Base-by-base conservation (phyloP, 2,888 invertebrate genomes). In the Polylopha cassiicola region DNA sequence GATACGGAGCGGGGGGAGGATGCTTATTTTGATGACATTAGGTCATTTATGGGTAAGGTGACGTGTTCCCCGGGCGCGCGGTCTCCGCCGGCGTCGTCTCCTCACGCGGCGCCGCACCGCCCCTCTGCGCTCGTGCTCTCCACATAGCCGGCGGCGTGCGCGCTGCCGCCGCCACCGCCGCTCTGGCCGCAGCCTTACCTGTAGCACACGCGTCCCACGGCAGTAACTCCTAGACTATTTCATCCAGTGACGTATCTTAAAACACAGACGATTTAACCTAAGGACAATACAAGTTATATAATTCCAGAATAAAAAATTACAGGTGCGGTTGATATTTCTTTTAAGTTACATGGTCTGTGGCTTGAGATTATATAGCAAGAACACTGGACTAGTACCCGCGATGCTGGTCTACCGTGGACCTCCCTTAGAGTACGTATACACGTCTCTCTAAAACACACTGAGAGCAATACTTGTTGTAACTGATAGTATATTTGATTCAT, bases 41-140 rank as follows among this genome's bases (percentile, higher is more conserved):
- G 96, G 28, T 92, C 91, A 10, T 96, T 97, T 66, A 95, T 95
- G 92, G 95, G 94, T 0, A 94, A 94, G 66, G 94, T 95, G 18
- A 91, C 84, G 6, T 85, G 85, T 51, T 81, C 81, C 0, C 80
- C 92, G 0, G 89, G 89, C 20, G 70, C 85, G 1, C 77, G 85
- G 1, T 71, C 71, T 50, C 87, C 73, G 41, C 79, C 63, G 1
- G 68, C 74, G 1, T 65, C 76, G 3, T 77, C 82, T 0, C 79
- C 84, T 4, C 76, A 73, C 45, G 55, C 53, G 1, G 37, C 46
- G 3, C 44, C 78, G 8, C 60, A 55, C 37, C 55, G 55, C 2
- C 54, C 59, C 11, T 53, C 61, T 0, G 70, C 79, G 1, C 72
- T 84, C 11, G 82, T 81, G 2, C 74, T 81, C 44, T 73, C 80